Percentiles rank a stretch among this genome's conserved stretches.
phyloP scores from a whole-genome alignment of 2,888 invertebrate species.

The Barypeithes pellucidus region DNA sequence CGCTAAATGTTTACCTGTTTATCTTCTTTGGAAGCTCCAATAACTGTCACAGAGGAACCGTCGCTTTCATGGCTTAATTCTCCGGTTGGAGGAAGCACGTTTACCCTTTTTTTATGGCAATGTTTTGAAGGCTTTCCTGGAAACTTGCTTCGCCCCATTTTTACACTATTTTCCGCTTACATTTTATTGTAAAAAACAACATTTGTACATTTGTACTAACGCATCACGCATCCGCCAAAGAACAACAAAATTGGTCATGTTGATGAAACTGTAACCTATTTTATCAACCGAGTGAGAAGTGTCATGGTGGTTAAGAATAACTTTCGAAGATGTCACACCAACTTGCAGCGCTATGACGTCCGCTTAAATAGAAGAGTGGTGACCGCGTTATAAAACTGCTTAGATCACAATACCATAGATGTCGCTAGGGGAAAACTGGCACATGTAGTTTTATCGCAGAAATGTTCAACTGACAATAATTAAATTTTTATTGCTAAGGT shows the following conservation, averaged over 20 bases:
- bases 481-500: slow-evolving; percentile 17
- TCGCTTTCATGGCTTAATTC: slow-evolving; percentile 64
- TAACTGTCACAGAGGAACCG: slow-evolving; percentile 66
- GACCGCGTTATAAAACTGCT: no score
- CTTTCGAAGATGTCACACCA: neutral
- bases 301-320: neutral
- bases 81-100: slow-evolving; percentile 77
- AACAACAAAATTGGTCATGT: slow-evolving; percentile 52
- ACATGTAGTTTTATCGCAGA: neutral
- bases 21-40: slow-evolving; percentile 64
- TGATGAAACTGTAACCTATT: slow-evolving; percentile 31
- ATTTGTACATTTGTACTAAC: slow-evolving; percentile 58
- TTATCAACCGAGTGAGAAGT: neutral
- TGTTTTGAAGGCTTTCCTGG: slow-evolving; percentile 92
- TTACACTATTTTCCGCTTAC: slow-evolving; percentile 60
- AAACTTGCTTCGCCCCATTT: slow-evolving; percentile 88
- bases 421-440: neutral
- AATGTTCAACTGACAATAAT: slow-evolving; percentile 4
- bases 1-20: slow-evolving; percentile 68
- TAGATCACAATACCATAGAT: neutral
- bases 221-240: slow-evolving; percentile 63
- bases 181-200: slow-evolving; percentile 62
- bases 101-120: slow-evolving; percentile 88
- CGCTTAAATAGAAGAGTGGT: no score
- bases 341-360: no score